Base-by-base conservation (phyloP, 1,140 invertebrate genomes). In the Plutomurus gul region DNA sequence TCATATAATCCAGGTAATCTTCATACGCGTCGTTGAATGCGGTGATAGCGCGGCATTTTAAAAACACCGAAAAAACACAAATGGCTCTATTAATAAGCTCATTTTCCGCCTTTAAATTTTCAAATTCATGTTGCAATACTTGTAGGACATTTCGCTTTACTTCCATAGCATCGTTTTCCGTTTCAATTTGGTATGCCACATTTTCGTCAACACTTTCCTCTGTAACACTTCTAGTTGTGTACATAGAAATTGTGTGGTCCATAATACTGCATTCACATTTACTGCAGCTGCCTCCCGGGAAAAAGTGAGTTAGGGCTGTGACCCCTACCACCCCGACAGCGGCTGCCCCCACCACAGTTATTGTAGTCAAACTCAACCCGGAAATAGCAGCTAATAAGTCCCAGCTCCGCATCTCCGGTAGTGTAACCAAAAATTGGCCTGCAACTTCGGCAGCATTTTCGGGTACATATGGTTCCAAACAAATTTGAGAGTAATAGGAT, bases 41-140 rank as follows among this genome's bases (percentile, higher is more conserved):
- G 3, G 72, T 76, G 18, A 83, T 82, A 1, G 80, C 82, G 36
- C 82, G 79, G 8, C 27, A 22, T 51, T 81, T 82, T 56, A 82
- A 47, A 49, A 83, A 81, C 3, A 27, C 5, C 18, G 72, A 76
- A 46, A 83, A 79, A 1, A 51, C 25, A 10, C 56, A 3, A 16
- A n/a, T 46, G 2, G 71, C 51, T 5, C 2, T 27, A 1, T 13
- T 40, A 51, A 82, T 80, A 13, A 33, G 0, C 3, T 22, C 6
- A 11, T 40, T 8, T 33, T 77, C 79, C 27, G 73, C 0, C 10
- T 81, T 43, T n/a, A 43, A 60, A n/a, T 70, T 18, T 7, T 46
- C 39, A 7, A 76, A 7, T 13, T 16, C 7, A 13, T 47, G 0
- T 20, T 33, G 4, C 22, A 71, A 25, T 7, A 22, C n/a, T 20